These are phyloP conservation scores for Tipula vernalis DNA, from an alignment of 2,888 invertebrate genomes.

Conservation along the genomic window DNA sequence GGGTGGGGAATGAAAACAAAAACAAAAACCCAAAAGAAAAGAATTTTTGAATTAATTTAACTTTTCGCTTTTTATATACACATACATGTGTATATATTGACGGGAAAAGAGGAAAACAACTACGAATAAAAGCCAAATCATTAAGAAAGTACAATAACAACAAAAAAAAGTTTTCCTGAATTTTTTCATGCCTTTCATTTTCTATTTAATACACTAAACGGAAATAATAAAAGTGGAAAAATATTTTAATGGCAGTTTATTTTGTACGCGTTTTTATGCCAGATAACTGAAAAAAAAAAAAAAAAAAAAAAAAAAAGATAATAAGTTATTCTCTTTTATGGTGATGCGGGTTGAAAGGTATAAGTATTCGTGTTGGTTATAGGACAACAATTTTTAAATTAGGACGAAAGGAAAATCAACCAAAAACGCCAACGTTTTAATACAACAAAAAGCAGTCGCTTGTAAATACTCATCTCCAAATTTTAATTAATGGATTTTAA, in stretches of 20 bases:
- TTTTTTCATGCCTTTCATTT: neutral
- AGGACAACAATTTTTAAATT: neutral
- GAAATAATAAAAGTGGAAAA: neutral
- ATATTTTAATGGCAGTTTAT: neutral
- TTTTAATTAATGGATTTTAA: neutral
- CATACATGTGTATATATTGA: neutral
- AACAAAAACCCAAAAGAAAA: neutral
- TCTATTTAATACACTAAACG: neutral
- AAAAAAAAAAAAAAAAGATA: slow-evolving; percentile 4
- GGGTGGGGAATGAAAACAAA: neutral
- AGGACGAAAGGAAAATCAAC: neutral
- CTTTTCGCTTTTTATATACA: neutral
- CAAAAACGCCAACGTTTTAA: neutral
- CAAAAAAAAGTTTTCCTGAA: neutral
- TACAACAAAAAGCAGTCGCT: neutral
- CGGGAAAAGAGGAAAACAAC: neutral
- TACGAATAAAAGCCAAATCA: neutral
- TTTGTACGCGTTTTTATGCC: neutral
- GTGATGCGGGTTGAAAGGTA: neutral
- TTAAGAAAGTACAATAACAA: neutral
- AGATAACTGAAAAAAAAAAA: neutral
- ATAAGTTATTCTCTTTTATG: neutral
- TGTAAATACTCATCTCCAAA: neutral
- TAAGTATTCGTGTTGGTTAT: neutral
- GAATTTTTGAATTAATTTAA: neutral